A percentile compares a stretch with the other conserved stretches of the same genome.
phyloP scores from a whole-genome alignment of 2,113 vertebrate genomes.

The Actenoides hombroni region DNA sequence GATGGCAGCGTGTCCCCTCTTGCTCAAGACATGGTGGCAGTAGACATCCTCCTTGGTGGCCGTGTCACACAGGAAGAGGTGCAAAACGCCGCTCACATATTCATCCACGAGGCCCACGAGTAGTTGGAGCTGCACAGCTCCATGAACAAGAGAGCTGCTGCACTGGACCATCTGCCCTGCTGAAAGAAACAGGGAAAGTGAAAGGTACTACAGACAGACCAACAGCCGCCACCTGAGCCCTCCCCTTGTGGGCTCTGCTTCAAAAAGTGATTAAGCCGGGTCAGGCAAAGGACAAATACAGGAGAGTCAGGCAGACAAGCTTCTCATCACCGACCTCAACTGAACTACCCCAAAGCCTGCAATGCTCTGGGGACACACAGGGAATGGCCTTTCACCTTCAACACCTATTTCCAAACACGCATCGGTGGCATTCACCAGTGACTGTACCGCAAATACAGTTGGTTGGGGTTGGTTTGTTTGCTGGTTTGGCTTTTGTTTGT shows the following conservation, averaged over 20 bases:
- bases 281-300: not conserved
- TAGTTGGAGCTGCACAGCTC: conserved; percentile 78
- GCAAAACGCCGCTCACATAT: conserved; percentile 81
- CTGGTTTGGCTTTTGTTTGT: too few species aligned
- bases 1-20: conserved; percentile 76
- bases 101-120: conserved; percentile 85
- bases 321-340: not conserved
- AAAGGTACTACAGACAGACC: not conserved
- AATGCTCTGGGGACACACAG: not conserved
- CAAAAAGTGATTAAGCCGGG: not conserved
- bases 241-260: not conserved
- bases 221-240: not conserved
- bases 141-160: conserved; percentile 79
- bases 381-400: not conserved
- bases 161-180: conserved; percentile 76
- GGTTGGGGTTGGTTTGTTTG: not conserved
- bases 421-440: not conserved
- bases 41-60: conserved; percentile 84
- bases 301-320: not conserved
- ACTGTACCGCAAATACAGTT: not conserved
- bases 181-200: conserved; percentile 58
- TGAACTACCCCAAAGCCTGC: not conserved
- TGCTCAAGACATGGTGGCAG: conserved; percentile 79
- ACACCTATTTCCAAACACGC: not conserved
- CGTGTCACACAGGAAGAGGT: conserved; percentile 90